Evolutionary conservation across 2,888 invertebrate species (phyloP).

Genomic region (Phengaris arion): DNA sequence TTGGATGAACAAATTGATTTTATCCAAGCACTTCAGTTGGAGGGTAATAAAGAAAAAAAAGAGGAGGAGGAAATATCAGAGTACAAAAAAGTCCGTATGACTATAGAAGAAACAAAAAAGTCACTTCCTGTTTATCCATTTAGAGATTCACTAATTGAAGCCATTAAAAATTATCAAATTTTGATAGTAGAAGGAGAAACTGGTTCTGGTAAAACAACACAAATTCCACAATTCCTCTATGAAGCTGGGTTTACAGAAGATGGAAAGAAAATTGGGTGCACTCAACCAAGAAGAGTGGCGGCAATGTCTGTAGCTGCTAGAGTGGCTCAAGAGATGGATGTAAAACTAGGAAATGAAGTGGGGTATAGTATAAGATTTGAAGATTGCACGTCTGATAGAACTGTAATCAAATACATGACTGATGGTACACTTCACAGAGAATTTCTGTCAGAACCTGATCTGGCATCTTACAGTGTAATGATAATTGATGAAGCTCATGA

Average conservation of each 20-base stretch:
- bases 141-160: slow-evolving; percentile 91
- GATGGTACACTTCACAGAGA: slow-evolving; percentile 98
- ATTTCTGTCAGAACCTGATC: slow-evolving; percentile 97
- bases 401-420: slow-evolving; percentile 99
- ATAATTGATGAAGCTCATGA: slow-evolving; percentile 99
- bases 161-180: slow-evolving; percentile 93
- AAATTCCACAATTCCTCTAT: slow-evolving; percentile 98
- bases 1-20: slow-evolving; percentile 99
- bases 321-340: slow-evolving; percentile 98
- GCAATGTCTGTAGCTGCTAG: slow-evolving; percentile 99
- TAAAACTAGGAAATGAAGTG: slow-evolving; percentile 96
- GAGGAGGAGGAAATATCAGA: slow-evolving; percentile 83
- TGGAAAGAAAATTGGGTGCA: slow-evolving; percentile 96
- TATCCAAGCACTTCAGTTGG: slow-evolving; percentile 91
- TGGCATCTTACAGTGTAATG: slow-evolving; percentile 97
- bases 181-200: slow-evolving; percentile 99
- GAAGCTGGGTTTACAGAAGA: slow-evolving; percentile 93
- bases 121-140: slow-evolving; percentile 97
- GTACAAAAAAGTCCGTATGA: slow-evolving; percentile 83
- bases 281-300: slow-evolving; percentile 97
- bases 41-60: slow-evolving; percentile 82
- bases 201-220: slow-evolving; percentile 99
- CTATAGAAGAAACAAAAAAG: slow-evolving; percentile 93
- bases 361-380: slow-evolving; percentile 97
- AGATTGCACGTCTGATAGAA: slow-evolving; percentile 98